A percentile compares a stretch with the other conserved stretches of the same genome.
These are phyloP conservation scores for Papilio protenor DNA, from an alignment of 2,888 invertebrate genomes.

Conservation along the genomic window DNA sequence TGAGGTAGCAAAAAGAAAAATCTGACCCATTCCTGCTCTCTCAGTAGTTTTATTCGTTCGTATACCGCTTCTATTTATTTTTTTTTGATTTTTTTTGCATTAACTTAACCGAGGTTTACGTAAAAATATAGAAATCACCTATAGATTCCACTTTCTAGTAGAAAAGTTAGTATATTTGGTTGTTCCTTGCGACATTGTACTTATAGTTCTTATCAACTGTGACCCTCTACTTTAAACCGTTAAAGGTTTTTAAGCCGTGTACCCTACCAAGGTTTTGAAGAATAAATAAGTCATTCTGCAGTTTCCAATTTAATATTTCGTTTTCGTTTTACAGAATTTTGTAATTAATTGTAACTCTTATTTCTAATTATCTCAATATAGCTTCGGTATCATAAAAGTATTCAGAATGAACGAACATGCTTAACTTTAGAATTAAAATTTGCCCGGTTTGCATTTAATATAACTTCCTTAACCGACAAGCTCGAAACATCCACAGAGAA, in stretches of 20 bases:
- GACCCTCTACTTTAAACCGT: neutral
- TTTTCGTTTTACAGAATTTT: neutral
- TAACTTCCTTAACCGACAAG: conserved; percentile 34
- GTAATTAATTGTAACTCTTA: neutral
- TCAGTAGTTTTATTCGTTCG: neutral
- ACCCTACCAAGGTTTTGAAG: no score
- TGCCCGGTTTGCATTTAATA: conserved; percentile 32
- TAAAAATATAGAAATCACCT: neutral
- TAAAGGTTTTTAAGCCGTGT: neutral
- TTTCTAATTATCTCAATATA: conserved; percentile 1
- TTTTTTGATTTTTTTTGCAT: neutral
- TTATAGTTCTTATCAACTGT: neutral
- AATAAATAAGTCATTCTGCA: neutral
- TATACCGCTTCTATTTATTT: neutral
- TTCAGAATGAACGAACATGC: neutral
- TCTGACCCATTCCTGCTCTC: conserved; percentile 3
- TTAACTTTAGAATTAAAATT: conserved; percentile 29
- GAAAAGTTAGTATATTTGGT: neutral
- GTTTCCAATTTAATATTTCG: neutral
- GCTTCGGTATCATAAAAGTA: conserved; percentile 19
- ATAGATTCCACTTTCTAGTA: neutral
- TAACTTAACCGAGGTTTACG: neutral
- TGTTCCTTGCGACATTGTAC: neutral
- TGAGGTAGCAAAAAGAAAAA: conserved; percentile 21
- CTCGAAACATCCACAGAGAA: conserved; percentile 32